Evolutionary conservation across 2,888 invertebrate genomes (phyloP).

Genomic region (Tolmerus cingulatus): DNA sequence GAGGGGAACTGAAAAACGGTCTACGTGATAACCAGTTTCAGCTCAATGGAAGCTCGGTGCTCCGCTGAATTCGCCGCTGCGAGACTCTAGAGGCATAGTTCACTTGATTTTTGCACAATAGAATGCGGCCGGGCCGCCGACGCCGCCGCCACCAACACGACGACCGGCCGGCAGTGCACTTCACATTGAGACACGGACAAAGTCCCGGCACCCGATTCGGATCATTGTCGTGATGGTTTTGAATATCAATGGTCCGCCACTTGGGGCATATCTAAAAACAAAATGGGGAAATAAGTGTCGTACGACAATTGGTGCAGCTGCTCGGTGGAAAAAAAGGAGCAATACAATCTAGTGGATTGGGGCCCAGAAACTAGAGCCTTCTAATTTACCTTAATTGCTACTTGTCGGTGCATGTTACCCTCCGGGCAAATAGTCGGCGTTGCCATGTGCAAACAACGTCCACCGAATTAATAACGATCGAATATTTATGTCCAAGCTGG

Average conservation of each 20-base stretch:
- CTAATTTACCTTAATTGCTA: conserved; percentile 3
- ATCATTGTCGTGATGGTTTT: conserved; percentile 22
- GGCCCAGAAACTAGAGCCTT: background rate
- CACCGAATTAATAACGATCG: background rate
- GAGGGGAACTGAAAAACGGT: conserved; percentile 4
- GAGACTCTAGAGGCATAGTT: background rate
- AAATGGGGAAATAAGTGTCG: background rate
- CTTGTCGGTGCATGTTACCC: background rate
- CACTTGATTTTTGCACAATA: conserved; percentile 6
- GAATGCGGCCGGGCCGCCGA: background rate
- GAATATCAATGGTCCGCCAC: background rate
- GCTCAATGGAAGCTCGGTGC: conserved; percentile 28
- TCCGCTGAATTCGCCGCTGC: background rate
- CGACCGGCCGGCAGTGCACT: conserved; percentile 6
- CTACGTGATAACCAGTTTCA: conserved; percentile 42
- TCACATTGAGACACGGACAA: conserved; percentile 22
- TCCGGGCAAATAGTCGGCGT: background rate
- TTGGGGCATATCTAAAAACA: background rate
- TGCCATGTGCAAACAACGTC: background rate
- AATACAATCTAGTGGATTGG: background rate
- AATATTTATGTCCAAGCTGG: background rate
- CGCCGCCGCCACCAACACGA: background rate
- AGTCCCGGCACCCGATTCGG: background rate
- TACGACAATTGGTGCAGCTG: background rate
- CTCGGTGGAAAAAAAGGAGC: background rate